Conservation (phyloP, 53 echinoderm and acorn worm species). For the Crossaster papposus region DNA sequence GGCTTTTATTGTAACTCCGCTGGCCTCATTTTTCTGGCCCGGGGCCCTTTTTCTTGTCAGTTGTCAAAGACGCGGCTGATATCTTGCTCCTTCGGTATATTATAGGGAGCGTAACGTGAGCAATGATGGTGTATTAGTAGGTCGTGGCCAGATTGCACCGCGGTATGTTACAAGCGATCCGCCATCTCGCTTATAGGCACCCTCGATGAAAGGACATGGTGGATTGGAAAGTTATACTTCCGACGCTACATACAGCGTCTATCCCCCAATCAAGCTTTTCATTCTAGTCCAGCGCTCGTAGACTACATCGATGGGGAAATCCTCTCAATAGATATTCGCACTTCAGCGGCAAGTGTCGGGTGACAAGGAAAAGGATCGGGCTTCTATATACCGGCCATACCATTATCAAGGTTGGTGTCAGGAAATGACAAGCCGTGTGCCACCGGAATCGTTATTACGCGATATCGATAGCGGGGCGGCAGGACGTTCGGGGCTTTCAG, state of each 20-base stretch:
- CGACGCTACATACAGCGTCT: not conserved
- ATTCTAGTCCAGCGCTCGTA: slow-evolving; percentile 16
- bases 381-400: not conserved
- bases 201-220: not conserved
- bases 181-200: not conserved
- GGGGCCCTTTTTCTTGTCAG: not conserved
- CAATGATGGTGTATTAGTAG: slow-evolving; percentile 37
- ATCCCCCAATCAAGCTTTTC: not conserved
- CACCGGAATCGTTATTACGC: slow-evolving; percentile 6
- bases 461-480: slow-evolving; percentile 4
- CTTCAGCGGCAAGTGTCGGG: not conserved
- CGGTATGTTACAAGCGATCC: not conserved
- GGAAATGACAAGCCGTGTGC: slow-evolving; percentile 5
- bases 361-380: not conserved
- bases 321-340: slow-evolving; percentile 17
- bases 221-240: slow-evolving; percentile 34
- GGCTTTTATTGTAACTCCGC: slow-evolving; percentile 36
- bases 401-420: slow-evolving; percentile 17
- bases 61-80: not conserved
- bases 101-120: slow-evolving; percentile 31
- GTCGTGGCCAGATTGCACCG: slow-evolving; percentile 33
- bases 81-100: slow-evolving; percentile 10
- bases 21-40: slow-evolving; percentile 22
- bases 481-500: slow-evolving; percentile 31
- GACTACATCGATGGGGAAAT: slow-evolving; percentile 43